Evolutionary conservation across 2,888 invertebrate species (phyloP).

Genomic region (Habrosyne pyritoides): DNA sequence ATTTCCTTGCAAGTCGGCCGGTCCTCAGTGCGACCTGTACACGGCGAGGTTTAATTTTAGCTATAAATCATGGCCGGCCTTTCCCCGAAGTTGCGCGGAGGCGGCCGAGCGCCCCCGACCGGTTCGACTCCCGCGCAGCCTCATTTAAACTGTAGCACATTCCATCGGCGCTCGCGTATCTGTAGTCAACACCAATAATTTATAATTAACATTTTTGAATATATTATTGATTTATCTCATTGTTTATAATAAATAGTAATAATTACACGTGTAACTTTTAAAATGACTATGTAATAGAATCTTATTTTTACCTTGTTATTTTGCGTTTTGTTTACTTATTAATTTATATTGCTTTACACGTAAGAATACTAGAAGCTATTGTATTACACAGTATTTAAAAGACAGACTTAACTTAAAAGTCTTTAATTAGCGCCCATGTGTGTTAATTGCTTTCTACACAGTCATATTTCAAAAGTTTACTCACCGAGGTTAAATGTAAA

Average conservation of each 20-base stretch:
- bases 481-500: too few relatives aligned
- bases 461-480: not conserved
- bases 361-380: too few relatives aligned
- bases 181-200: constrained; percentile 50
- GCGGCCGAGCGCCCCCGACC: constrained; percentile 66
- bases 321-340: too few relatives aligned
- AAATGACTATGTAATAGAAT: not conserved
- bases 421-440: too few relatives aligned
- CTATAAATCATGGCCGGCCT: constrained; percentile 78
- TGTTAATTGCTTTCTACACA: too few relatives aligned
- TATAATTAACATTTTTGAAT: constrained; percentile 20
- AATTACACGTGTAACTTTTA: not conserved
- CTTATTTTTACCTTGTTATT: too few relatives aligned
- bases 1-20: constrained; percentile 33
- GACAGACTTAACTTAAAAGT: too few relatives aligned
- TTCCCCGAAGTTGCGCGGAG: constrained; percentile 77
- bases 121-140: constrained; percentile 77
- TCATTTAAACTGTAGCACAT: constrained; percentile 84
- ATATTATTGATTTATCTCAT: not conserved
- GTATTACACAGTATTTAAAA: too few relatives aligned
- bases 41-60: constrained; percentile 70
- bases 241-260: not conserved
- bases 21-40: constrained; percentile 39
- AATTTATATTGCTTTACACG: too few relatives aligned
- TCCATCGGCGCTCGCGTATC: constrained; percentile 60